Conservation (phyloP, 2,797 vertebrate species). For the Leptoclinus maculatus region DNA sequence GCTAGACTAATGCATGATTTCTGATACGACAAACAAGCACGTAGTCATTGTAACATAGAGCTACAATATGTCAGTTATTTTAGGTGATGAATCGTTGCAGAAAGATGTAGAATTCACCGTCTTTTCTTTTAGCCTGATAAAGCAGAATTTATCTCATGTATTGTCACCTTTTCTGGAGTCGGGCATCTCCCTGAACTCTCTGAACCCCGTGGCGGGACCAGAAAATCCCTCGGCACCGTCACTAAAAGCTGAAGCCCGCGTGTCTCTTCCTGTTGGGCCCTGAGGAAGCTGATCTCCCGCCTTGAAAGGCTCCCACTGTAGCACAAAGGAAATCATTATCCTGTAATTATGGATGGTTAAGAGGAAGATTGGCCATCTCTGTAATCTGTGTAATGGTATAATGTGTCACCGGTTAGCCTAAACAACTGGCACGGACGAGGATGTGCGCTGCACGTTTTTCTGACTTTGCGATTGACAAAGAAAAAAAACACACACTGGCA, state of each 20-base stretch:
- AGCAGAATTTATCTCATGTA: background rate
- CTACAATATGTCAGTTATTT: background rate
- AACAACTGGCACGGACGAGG: constrained; percentile 25
- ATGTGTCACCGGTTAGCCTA: constrained; percentile 34
- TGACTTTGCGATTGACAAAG: background rate
- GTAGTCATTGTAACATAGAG: background rate
- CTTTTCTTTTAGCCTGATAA: background rate
- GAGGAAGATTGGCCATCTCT: constrained; percentile 58
- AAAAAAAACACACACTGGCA: background rate
- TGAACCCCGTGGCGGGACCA: background rate
- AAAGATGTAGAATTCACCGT: no score
- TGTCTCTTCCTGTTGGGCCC: constrained; percentile 51
- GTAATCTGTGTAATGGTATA: constrained; percentile 58
- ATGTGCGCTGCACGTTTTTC: background rate
- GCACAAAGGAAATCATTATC: constrained; percentile 74
- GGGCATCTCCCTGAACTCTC: background rate
- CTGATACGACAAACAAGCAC: background rate
- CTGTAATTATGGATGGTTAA: constrained; percentile 66
- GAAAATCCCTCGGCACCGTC: background rate
- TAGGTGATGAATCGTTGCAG: background rate
- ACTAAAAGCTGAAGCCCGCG: constrained; percentile 12
- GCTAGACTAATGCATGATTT: background rate
- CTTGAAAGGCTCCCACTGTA: constrained; percentile 27
- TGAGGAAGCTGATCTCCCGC: constrained; percentile 40
- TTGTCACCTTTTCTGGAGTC: background rate